These are phyloP conservation scores for Montipora cactus DNA, from an alignment of 64 coral and sea anemone genomes.

Conservation along the genomic window DNA sequence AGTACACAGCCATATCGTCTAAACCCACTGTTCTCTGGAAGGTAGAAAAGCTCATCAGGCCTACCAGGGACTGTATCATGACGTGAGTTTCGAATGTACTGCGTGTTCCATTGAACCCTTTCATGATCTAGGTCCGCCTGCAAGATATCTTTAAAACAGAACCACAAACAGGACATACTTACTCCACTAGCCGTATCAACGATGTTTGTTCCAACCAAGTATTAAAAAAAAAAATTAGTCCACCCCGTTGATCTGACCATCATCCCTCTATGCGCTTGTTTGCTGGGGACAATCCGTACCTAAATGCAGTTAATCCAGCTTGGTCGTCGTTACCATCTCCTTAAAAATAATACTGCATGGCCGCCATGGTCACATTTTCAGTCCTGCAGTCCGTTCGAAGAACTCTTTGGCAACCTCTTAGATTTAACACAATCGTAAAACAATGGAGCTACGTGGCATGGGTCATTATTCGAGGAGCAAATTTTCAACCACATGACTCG, in stretches of 20 bases:
- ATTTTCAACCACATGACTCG: constrained; percentile 66
- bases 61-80: constrained; percentile 7
- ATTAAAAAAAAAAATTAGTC: constrained; percentile 32
- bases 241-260: constrained; percentile 69
- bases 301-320: constrained; percentile 36
- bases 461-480: constrained; percentile 49
- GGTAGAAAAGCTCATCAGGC: constrained; percentile 59
- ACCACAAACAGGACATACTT: no score
- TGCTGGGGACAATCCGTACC: constrained; percentile 49
- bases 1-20: constrained; percentile 26
- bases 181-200: constrained; percentile 27
- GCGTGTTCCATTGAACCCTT: no score
- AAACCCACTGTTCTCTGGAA: constrained; percentile 60
- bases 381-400: constrained; percentile 1
- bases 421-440: constrained; percentile 57
- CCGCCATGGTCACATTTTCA: no score
- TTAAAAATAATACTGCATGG: constrained; percentile 62
- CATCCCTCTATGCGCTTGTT: constrained; percentile 10
- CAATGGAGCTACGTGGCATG: constrained; percentile 28
- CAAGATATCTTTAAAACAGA: no score
- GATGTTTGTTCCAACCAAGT: constrained; percentile 36
- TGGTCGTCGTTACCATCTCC: constrained; percentile 20
- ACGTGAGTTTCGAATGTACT: no score
- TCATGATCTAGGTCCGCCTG: no score
- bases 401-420: constrained; percentile 31